Evolutionary conservation across 2,113 vertebrate species (phyloP).

Genomic region (Catharus fuscescens): DNA sequence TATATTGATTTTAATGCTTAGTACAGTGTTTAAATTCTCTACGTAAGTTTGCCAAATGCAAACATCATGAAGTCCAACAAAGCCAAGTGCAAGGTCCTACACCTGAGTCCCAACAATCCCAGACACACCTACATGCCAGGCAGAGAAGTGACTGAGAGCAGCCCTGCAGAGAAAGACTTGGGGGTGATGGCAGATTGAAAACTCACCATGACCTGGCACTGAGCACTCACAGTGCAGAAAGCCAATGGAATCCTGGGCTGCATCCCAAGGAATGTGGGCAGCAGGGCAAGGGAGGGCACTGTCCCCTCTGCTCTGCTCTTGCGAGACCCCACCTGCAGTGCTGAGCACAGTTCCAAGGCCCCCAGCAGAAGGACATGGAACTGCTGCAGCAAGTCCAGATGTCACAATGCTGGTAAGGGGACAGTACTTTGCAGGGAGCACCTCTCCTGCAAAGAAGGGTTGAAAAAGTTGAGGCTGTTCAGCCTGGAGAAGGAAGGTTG

Average conservation of each 20-base stretch:
- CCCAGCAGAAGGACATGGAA: not conserved
- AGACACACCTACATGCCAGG: fast-evolving
- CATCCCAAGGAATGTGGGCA: not conserved
- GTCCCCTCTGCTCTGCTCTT: not conserved
- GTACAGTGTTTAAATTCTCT: not conserved
- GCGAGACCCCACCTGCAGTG: not conserved
- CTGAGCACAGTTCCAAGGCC: not conserved
- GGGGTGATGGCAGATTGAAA: not conserved
- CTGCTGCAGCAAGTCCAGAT: not conserved
- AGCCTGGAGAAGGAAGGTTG: not conserved
- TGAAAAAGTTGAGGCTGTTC: not conserved
- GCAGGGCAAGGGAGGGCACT: not conserved
- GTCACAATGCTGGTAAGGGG: not conserved
- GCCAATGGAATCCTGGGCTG: fast-evolving
- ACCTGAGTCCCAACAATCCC: not conserved
- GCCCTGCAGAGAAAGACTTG: not conserved
- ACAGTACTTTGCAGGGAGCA: no score
- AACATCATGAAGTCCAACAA: not conserved
- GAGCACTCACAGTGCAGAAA: not conserved
- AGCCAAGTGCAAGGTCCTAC: not conserved
- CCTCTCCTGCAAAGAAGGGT: not conserved
- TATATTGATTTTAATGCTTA: slow-evolving; percentile 36
- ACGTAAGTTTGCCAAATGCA: not conserved
- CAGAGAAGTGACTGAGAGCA: not conserved
- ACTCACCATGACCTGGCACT: not conserved